Percentiles rank a stretch among this genome's conserved stretches.
Conservation (phyloP, 2,797 vertebrate species). For the Ataeniobius toweri region DNA sequence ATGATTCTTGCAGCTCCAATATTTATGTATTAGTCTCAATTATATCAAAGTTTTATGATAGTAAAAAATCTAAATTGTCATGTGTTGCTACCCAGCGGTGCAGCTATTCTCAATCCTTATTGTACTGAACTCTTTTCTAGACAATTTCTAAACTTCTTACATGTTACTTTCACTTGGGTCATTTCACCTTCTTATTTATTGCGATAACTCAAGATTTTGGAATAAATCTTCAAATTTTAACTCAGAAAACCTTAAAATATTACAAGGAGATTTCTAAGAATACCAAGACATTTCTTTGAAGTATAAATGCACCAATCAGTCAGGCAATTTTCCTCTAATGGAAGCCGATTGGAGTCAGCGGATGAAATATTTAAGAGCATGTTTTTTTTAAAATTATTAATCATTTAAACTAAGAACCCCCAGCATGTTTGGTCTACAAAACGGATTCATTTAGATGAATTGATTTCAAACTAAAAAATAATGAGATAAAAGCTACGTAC, state of each 20-base stretch:
- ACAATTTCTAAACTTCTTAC: neutral
- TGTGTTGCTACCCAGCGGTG: neutral
- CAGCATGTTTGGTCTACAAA: neutral
- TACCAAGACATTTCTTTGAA: constrained; percentile 22
- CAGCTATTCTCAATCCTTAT: neutral
- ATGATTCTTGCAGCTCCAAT: neutral
- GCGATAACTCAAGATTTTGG: neutral
- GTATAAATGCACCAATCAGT: constrained; percentile 15
- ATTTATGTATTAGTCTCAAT: neutral
- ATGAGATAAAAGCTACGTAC: too few species aligned
- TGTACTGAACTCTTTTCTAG: neutral
- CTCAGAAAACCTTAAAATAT: neutral
- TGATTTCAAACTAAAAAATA: neutral
- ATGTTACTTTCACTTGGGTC: neutral
- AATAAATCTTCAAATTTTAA: neutral
- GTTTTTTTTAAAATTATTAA: neutral
- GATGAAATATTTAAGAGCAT: neutral
- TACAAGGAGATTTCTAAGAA: constrained; percentile 22
- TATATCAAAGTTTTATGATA: neutral
- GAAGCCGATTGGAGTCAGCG: neutral
- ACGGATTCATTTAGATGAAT: neutral
- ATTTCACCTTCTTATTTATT: neutral
- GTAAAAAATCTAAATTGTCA: neutral
- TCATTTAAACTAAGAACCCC: neutral
- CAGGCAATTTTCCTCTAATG: neutral